phyloP scores from a whole-genome alignment of 2,797 vertebrate genomes.

The Sebastes miniatus region DNA sequence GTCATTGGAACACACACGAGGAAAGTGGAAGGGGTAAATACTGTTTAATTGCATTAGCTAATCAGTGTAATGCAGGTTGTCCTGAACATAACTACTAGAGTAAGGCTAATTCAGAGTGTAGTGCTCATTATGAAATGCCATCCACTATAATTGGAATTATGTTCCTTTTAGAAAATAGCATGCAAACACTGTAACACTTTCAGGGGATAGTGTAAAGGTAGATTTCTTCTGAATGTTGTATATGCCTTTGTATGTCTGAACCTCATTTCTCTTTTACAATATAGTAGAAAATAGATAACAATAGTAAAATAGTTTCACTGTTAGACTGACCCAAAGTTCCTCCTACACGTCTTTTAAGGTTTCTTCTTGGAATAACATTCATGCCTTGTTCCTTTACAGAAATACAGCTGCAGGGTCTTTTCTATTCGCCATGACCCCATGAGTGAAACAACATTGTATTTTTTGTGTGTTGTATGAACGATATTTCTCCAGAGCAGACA shows the following conservation, averaged over 20 bases:
- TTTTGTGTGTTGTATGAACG: conserved; percentile 18
- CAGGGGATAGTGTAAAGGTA: neutral
- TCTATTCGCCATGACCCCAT: conserved; percentile 31
- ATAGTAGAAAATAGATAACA: neutral
- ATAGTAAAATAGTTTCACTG: conserved; percentile 1
- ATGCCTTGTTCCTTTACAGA: conserved; percentile 25
- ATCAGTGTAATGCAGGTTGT: conserved; percentile 61
- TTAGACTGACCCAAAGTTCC: neutral
- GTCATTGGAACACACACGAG: conserved; percentile 49
- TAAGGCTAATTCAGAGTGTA: conserved; percentile 16
- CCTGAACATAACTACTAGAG: conserved; percentile 28
- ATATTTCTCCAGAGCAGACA: conserved; percentile 23
- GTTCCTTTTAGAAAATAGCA: conserved; percentile 12
- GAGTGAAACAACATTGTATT: conserved; percentile 27
- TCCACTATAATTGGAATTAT: conserved; percentile 29
- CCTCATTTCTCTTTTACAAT: neutral
- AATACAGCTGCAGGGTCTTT: conserved; percentile 39
- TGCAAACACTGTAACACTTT: conserved; percentile 6
- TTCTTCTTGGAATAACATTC: conserved; percentile 34
- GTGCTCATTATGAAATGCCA: conserved; percentile 45
- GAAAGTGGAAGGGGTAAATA: conserved; percentile 45
- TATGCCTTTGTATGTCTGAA: neutral
- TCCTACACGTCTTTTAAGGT: conserved; percentile 1
- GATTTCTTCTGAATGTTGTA: neutral
- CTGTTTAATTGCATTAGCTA: conserved; percentile 67